Conservation (phyloP, 2,888 invertebrate species). For the Polymixis lichenea region DNA sequence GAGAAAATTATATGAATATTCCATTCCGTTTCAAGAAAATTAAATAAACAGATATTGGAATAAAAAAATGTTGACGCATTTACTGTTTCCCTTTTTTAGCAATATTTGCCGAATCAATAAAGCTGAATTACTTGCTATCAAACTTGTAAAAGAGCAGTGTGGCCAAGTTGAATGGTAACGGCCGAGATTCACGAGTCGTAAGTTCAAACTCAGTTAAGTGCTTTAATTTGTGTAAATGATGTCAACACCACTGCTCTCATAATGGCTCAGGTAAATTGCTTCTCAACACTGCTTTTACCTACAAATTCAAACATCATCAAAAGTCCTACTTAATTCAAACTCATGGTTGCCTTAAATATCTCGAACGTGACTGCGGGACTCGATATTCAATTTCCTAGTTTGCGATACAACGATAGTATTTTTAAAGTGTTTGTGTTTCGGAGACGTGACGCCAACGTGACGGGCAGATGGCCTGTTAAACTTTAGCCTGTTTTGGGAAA, state of each 20-base stretch:
- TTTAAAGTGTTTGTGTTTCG: conserved; percentile 69
- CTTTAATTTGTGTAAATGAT: no score
- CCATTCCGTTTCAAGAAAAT: not conserved
- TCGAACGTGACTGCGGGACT: conserved; percentile 63
- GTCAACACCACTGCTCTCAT: no score
- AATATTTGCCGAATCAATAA: not conserved
- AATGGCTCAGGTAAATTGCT: no score
- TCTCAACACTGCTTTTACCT: no score
- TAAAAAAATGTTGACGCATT: not conserved
- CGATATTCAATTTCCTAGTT: conserved; percentile 72
- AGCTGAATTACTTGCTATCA: not conserved
- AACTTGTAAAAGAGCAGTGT: not conserved
- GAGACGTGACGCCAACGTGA: conserved; percentile 43
- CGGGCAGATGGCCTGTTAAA: conserved; percentile 36
- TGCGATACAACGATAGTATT: conserved; percentile 67
- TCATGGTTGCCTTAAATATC: conserved; percentile 40
- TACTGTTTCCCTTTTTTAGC: not conserved
- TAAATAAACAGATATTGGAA: not conserved
- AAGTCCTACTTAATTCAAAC: not conserved
- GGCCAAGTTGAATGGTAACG: no score
- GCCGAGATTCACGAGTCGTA: no score
- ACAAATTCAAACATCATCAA: not conserved
- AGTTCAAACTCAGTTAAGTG: no score
- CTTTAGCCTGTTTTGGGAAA: conserved; percentile 1
- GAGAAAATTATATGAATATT: conserved; percentile 19